Conservation (phyloP, 2,113 vertebrate species). For the Pontoporia blainvillei region DNA sequence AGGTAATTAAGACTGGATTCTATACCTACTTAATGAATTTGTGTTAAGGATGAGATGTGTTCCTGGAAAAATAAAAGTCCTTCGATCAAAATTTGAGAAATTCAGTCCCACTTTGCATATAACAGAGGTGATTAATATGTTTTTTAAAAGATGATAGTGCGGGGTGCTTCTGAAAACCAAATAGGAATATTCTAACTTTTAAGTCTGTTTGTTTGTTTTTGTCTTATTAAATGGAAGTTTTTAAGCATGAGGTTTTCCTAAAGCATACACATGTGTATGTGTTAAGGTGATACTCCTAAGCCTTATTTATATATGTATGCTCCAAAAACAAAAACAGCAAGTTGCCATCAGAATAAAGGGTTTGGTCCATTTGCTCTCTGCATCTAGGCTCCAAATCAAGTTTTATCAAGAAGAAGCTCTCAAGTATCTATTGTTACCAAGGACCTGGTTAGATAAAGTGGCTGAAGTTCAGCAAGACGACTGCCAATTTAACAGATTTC, state of each 20-base stretch:
- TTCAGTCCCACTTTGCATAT: neutral
- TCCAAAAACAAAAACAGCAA: neutral
- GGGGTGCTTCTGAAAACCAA: neutral
- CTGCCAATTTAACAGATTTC: slow-evolving; percentile 65
- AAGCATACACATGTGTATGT: neutral
- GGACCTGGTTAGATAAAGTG: slow-evolving; percentile 50
- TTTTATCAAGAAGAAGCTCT: slow-evolving; percentile 23
- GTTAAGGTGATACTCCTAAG: neutral
- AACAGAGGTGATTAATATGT: neutral
- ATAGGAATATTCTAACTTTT: neutral
- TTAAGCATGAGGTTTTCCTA: neutral
- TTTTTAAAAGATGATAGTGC: neutral
- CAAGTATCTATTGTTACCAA: neutral
- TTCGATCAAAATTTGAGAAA: neutral
- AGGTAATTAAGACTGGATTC: neutral
- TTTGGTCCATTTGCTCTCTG: slow-evolving; percentile 31
- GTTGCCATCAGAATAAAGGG: neutral
- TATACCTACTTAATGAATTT: neutral
- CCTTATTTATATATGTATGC: neutral
- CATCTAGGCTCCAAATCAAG: neutral
- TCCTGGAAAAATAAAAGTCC: neutral
- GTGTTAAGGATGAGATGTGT: neutral
- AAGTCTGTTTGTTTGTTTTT: neutral
- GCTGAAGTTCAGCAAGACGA: slow-evolving; percentile 41
- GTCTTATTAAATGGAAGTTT: neutral